A percentile compares a stretch with the other conserved stretches of the same genome.
Conservation (phyloP, 2,888 invertebrate genomes). For the Acanthosepion lycidas region DNA sequence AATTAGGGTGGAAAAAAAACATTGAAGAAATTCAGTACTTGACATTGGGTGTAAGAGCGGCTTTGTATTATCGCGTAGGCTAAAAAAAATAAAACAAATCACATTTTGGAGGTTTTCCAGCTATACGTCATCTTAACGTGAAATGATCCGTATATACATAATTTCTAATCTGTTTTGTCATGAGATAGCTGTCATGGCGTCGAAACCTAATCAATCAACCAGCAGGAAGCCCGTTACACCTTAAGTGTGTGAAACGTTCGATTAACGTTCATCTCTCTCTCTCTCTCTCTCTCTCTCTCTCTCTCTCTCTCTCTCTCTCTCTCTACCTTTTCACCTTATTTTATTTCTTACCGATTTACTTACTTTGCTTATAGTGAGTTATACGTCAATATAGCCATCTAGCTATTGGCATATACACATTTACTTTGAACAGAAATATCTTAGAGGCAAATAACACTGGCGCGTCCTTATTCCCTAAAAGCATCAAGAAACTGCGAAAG, state of each 20-base stretch:
- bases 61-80: not conserved
- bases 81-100: not conserved
- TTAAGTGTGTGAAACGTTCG: not conserved
- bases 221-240: not conserved
- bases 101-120: not conserved
- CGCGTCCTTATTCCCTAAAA: no score
- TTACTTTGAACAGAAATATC: no score
- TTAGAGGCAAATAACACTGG: no score
- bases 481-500: no score
- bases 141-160: not conserved
- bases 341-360: no score
- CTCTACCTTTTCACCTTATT: not conserved
- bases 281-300: fast-evolving
- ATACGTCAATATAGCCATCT: no score
- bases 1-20: not conserved
- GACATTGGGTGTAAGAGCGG: not conserved
- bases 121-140: not conserved
- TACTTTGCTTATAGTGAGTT: no score
- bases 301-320: fast-evolving
- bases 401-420: no score
- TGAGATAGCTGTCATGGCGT: not conserved
- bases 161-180: conserved; percentile 20
- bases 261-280: not conserved
- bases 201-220: not conserved
- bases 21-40: not conserved